Percentiles rank a stretch among this genome's conserved stretches.
Conservation (phyloP, 2,888 invertebrate species). For the Ornithoptera alexandrae region DNA sequence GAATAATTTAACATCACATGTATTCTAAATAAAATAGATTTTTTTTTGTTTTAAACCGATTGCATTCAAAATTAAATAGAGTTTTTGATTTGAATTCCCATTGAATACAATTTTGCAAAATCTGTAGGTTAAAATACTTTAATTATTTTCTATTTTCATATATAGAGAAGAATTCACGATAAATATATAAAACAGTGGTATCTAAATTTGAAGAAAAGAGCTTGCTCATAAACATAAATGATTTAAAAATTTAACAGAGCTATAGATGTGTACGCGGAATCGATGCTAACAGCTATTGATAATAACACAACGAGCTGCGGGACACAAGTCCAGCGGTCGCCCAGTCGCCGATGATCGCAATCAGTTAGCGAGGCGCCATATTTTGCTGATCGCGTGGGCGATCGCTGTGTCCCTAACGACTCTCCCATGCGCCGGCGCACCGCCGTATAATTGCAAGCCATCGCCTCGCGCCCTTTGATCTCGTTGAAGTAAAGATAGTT, state of each 20-base stretch:
- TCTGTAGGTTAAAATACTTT: too few relatives aligned
- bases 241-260: neutral
- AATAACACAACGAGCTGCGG: slow-evolving; percentile 27
- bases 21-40: too few relatives aligned
- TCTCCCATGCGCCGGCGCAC: slow-evolving; percentile 66
- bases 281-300: slow-evolving; percentile 9
- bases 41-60: too few relatives aligned
- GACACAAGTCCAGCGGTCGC: slow-evolving; percentile 49
- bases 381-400: slow-evolving; percentile 51
- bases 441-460: slow-evolving; percentile 70
- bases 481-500: slow-evolving; percentile 70
- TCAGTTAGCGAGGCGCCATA: slow-evolving; percentile 67
- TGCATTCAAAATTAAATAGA: too few relatives aligned
- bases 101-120: too few relatives aligned
- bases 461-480: slow-evolving; percentile 77
- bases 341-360: slow-evolving; percentile 68
- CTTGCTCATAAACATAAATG: too few relatives aligned
- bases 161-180: too few relatives aligned
- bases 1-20: too few relatives aligned
- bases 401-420: slow-evolving; percentile 58
- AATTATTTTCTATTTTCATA: too few relatives aligned
- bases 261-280: neutral
- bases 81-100: too few relatives aligned
- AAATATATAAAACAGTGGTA: too few relatives aligned
- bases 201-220: too few relatives aligned